Base-by-base conservation (phyloP, 2,797 vertebrate genomes). In the Cynodonichthys magdalenae region DNA sequence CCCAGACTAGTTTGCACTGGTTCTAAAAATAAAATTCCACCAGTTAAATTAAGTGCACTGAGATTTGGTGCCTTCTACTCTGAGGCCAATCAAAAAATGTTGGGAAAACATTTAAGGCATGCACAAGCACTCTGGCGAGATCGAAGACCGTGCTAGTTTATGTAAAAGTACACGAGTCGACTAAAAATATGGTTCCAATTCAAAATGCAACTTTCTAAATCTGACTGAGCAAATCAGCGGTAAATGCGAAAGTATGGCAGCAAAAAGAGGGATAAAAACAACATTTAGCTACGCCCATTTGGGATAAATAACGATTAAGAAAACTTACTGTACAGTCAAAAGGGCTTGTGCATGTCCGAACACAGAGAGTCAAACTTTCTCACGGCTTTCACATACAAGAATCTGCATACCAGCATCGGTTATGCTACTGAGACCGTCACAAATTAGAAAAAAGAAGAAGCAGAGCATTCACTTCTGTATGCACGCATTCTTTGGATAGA, bases 21-120 rank as follows among this genome's bases (percentile, higher is more conserved):
- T 82, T 24, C 84, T 80, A 89, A 89, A 92, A 91, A 90, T 91
- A 89, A 87, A 85, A 90, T 89, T 90, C 88, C 79, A 17, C 53
- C 50, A 17, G 84, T 90, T 89, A 89, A 91, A 92, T 91, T 79
- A 89, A 90, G 90, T 84, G 87, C 74, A 82, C 84, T 66, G 78
- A 87, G 55, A 85, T 76, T 83, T 48, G 4, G 74, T 36, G 73
- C 69, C 69, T 80, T 79, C 56, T 71, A 63, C 14, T 48, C 15
- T 20, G 41, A 53, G 59, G 78, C 71, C 72, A 69, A 83, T 86
- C 76, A 65, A 53, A 58, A 77, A 74, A 24, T 24, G 67, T 34
- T 69, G 62, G 77, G 83, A 29, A 61, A 66, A 52, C 60, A 65
- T 36, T 2, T 5, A 2, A 54, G 65, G 66, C 73, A 71, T 55